Evolutionary conservation across 1,140 invertebrate species (phyloP), one percentile per base, ranked within the genome.

Genomic region (Bombus superbus): DNA sequence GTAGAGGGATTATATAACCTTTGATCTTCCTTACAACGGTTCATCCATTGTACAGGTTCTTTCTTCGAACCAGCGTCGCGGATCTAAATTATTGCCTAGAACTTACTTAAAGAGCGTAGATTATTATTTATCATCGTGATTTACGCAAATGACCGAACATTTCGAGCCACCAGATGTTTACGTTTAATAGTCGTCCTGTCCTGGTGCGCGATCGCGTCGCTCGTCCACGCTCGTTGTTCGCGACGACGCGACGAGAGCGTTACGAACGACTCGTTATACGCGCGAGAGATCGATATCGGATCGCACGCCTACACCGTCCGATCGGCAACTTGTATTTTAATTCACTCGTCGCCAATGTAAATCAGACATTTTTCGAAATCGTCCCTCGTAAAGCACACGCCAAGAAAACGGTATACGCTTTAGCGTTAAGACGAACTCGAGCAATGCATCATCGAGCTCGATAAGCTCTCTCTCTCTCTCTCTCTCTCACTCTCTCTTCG

Each of bases 41-140:
- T 91, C 90, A 90, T 91, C 89, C 87, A 91, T 91, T 91, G 90
- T 91, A 82, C 82, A 90, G 89, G 85, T 88, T 90, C 90, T 90
- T 90, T 91, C 89, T 64, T 80, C 88, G 89, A 83, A 79, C 74
- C 86, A 38, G 57, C 38, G 79, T 76, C 86, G 86, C 75, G 89
- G 84, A 88, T 91, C 90, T 90, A 90, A 91, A 91, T 91, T 91
- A 90, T 90, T 88, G 89, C 89, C 86, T 90, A 88, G 90, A 85
- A 88, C 90, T 90, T 89, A 87, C 87, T 90, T 88, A 90, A 90
- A 90, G 81, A 88, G 89, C 89, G 83, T 88, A 91, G 89, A 91
- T 91, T 91, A 91, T 91, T 91, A 91, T 91, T 91, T 90, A 91
- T 90, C 90, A 90, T 90, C 87, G 85, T 90, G 90, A 91, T 91